Conservation (phyloP, 1,140 invertebrate species). For the Homalodisca vitripennis region DNA sequence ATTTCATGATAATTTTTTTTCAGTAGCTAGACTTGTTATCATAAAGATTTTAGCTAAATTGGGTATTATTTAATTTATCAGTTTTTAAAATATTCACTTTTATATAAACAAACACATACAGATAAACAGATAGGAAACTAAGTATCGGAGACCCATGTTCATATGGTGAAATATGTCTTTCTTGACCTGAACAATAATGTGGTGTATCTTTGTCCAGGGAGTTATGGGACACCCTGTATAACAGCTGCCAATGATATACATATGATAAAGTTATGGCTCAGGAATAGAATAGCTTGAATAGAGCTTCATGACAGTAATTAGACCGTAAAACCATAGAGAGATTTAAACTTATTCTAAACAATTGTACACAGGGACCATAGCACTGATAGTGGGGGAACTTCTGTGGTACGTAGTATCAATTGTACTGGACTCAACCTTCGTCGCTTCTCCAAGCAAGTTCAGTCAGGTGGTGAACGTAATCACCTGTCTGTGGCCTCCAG, state of each 20-base stretch:
- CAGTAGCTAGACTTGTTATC: too few species aligned
- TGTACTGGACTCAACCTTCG: neutral
- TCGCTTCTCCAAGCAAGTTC: neutral
- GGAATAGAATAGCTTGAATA: neutral
- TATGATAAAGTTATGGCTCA: neutral
- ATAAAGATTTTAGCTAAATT: too few species aligned
- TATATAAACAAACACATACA: too few species aligned
- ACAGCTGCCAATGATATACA: neutral
- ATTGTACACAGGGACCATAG: neutral
- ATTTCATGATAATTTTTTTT: too few species aligned
- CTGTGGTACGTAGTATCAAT: constrained; percentile 3
- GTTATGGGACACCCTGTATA: neutral
- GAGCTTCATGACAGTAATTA: neutral
- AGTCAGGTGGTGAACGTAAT: neutral
- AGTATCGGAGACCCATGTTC: too few species aligned
- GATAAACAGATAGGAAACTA: too few species aligned
- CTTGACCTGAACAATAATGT: neutral
- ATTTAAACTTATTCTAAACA: too few species aligned
- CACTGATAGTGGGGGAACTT: neutral
- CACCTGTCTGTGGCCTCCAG: constrained; percentile 6
- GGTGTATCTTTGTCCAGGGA: neutral
- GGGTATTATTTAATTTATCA: too few species aligned
- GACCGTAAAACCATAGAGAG: too few species aligned
- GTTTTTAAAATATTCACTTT: too few species aligned
- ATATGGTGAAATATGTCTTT: too few species aligned